Evolutionary conservation across 2,888 invertebrate genomes (phyloP).

Genomic region (Morpho deidamia): DNA sequence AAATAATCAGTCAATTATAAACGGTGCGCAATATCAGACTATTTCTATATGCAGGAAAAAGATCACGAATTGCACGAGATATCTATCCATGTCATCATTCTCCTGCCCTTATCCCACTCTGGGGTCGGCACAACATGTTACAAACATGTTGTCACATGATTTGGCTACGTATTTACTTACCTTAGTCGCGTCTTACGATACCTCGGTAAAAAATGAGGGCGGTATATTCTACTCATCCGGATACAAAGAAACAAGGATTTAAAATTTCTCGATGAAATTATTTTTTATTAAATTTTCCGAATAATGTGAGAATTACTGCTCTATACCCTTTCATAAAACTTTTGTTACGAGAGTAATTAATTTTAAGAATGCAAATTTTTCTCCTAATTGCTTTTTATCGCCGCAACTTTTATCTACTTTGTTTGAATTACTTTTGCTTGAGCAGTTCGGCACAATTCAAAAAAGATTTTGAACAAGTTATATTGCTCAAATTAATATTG

Average conservation of each 20-base stretch:
- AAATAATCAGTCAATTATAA: no score
- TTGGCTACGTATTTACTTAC: no score
- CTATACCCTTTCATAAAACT: slow-evolving; percentile 57
- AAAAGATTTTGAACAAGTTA: slow-evolving; percentile 48
- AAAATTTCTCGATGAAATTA: not conserved
- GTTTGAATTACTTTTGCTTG: slow-evolving; percentile 71
- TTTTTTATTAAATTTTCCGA: slow-evolving; percentile 3
- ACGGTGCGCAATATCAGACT: no score
- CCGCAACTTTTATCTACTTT: slow-evolving; percentile 75
- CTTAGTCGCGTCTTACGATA: no score
- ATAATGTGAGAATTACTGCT: slow-evolving; percentile 31
- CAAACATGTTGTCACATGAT: no score
- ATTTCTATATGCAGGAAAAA: no score
- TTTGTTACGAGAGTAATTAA: slow-evolving; percentile 73
- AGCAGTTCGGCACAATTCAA: slow-evolving; percentile 56
- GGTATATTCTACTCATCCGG: no score
- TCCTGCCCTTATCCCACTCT: no score
- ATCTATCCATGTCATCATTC: no score
- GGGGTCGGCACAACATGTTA: no score
- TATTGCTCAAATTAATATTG: slow-evolving; percentile 23
- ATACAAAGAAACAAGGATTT: not conserved
- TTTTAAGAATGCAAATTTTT: slow-evolving; percentile 75
- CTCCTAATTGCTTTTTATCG: slow-evolving; percentile 73
- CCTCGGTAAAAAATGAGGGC: no score
- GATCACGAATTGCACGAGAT: no score